Base-by-base conservation (phyloP, 2,113 vertebrate genomes). In the Ranitomeya variabilis region DNA sequence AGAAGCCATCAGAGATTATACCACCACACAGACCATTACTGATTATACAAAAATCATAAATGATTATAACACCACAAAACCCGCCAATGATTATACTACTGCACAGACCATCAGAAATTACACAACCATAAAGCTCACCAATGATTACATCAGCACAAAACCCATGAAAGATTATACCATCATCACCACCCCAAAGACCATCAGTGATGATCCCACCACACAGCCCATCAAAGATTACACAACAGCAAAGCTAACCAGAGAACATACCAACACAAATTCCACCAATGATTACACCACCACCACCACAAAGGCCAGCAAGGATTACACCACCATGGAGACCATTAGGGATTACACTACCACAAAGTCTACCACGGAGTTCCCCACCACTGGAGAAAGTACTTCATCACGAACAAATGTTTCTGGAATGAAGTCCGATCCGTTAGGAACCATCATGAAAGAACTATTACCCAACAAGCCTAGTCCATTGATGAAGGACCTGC, bases 391-490 rank as follows among this genome's bases (percentile, higher is more conserved):
- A 62, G 54, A 37, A 3, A 23, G n/a, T 7, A 16, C 9, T 14
- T 1, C 15, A 15, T 26, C 8, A 51, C 78, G 19, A 31, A 18
- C 19, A 45, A 82, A 37, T 51, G 26, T 16, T 45, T 5, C 81
- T 69, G 45, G 5, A 12, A 12, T 26, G n/a, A 74, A 79, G 74
- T 62, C 87, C 16, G 87, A 89, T 89, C 51, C 73, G 23, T 23
- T 90, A 55, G 71, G 86, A 62, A 80, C 82, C 13, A 88, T 79
- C 31, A 60, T 74, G 82, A 85, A 67, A 55, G 89, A 90, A 71
- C 82, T 90, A 16, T 69, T 90, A 16, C 89, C 89, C 66, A 88
- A 76, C 77, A 90, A 90, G 16, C 89, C 89, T 16, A 77, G 81
- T 31, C 51, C 19, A 37, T 74, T 83, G 73, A 62, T 73, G 19